These are phyloP conservation scores for Holacanthus passer DNA, from an alignment of 2,113 vertebrate genomes.

Conservation along the genomic window DNA sequence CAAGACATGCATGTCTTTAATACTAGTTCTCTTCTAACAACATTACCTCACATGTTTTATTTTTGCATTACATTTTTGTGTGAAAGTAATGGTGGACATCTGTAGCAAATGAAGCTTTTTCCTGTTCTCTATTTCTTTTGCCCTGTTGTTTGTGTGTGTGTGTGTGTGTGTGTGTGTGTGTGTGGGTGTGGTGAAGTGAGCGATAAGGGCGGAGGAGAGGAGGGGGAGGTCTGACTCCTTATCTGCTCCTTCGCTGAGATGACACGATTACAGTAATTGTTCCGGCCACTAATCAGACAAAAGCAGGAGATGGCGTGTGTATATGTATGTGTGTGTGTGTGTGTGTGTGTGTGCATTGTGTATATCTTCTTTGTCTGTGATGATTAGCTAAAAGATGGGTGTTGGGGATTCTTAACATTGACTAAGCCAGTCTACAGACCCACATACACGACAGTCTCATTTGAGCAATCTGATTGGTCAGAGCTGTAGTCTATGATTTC, in stretches of 20 bases:
- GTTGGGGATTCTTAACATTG: conserved; percentile 19
- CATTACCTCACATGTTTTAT: neutral
- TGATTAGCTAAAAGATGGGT: conserved; percentile 29
- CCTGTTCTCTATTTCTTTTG: neutral
- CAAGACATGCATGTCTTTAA: neutral
- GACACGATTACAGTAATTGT: conserved; percentile 85
- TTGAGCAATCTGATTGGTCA: conserved; percentile 9
- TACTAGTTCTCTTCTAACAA: too few relatives aligned
- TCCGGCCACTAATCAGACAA: conserved; percentile 83
- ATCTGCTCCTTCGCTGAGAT: conserved; percentile 83
- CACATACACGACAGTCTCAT: neutral
- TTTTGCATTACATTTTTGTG: neutral
- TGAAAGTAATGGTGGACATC: conserved; percentile 4
- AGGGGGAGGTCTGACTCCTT: conserved; percentile 74
- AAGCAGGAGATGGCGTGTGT: conserved; percentile 64
- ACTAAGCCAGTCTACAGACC: neutral
- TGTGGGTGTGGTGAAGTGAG: conserved; percentile 38
- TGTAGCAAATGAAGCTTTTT: neutral
- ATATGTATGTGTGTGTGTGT: conserved; percentile 34
- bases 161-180: conserved; percentile 16
- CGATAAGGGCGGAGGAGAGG: conserved; percentile 70
- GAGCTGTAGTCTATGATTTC: neutral
- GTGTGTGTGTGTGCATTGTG: conserved; percentile 10
- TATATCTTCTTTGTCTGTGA: conserved; percentile 1
- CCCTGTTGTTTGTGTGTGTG: conserved; percentile 12